Percentiles rank a stretch among this genome's conserved stretches.
phyloP scores from a whole-genome alignment of 2,113 vertebrate species.

The Dasypus novemcinctus region DNA sequence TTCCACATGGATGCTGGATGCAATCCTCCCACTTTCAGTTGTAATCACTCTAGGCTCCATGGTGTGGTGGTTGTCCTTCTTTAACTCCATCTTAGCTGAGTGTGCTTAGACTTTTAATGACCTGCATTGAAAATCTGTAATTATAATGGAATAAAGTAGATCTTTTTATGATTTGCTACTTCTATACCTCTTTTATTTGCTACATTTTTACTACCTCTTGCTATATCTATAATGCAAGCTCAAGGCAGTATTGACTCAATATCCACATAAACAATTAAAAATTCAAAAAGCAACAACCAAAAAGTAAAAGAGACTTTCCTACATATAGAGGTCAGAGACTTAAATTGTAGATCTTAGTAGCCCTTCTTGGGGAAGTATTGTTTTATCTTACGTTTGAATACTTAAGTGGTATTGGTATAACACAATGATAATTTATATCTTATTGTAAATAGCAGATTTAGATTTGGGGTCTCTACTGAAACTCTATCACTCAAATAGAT shows the following conservation, averaged over 20 bases:
- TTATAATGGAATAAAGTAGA: background rate
- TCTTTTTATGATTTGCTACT: background rate
- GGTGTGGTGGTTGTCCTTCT: too few relatives aligned
- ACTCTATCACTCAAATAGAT: background rate
- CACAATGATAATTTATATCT: background rate
- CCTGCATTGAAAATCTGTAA: background rate
- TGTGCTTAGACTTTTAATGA: background rate
- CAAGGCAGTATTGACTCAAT: background rate
- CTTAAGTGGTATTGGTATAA: background rate
- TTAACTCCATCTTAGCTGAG: too few relatives aligned
- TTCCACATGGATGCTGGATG: too few relatives aligned
- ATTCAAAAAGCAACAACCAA: background rate
- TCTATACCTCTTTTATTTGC: background rate
- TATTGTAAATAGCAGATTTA: background rate
- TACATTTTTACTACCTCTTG: background rate
- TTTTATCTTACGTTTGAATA: background rate
- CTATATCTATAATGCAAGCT: background rate
- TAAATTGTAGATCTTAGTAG: background rate
- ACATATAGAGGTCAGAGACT: background rate
- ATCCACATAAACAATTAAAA: background rate
- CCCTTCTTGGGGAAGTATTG: background rate
- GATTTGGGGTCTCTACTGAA: background rate
- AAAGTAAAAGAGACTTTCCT: background rate
- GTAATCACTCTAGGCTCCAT: too few relatives aligned
- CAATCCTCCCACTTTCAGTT: too few relatives aligned